Base-by-base conservation (phyloP, 2,888 invertebrate genomes). In the Platynereis dumerilii region DNA sequence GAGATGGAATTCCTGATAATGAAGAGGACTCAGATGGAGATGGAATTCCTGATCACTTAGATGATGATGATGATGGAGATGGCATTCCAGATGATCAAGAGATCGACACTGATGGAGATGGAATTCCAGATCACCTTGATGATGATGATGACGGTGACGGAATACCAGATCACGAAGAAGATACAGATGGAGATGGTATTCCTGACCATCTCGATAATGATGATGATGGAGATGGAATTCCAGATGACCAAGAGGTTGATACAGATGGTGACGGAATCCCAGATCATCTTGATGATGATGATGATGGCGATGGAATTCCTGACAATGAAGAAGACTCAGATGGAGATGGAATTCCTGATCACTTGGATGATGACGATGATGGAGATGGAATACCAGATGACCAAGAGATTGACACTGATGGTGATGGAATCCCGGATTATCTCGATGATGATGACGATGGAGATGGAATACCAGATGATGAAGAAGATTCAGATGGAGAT, bases 301-400 rank as follows among this genome's bases (percentile, higher is more conserved):
- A 75, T 64, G 76, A 78, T 64, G 69, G 68, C 22, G 77, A 78
- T 70, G 77, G 72, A 39, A 70, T 70, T 27, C 67, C 71, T 10
- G 68, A 73, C 55, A 73, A 76, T 56, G 34, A 60, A 34, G 69
- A 73, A 28, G 62, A 62, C 17, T 64, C 65, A 54, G 71, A 53
- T 73, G 76, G 64, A 70, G 78, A 81, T 67, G 80, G 80, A 5
- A 78, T 80, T n/a, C 78, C 79, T 7, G 78, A 79, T 65, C n/a
- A 60, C 48, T 39, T 48, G 15, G 58, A 76, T 42, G 55, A 69
- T 7, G 77, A 62, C n/a, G 53, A 58, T 3, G 64, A 64, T 56
- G 27, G 34, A 20, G n/a, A n/a, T n/a, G n/a, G n/a, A n/a, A n/a
- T n/a, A n/a, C n/a, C n/a, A n/a, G n/a, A n/a, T n/a, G n/a, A n/a